These are phyloP conservation scores for Epinephelus coioides DNA, from an alignment of 2,797 vertebrate genomes.

Conservation along the genomic window DNA sequence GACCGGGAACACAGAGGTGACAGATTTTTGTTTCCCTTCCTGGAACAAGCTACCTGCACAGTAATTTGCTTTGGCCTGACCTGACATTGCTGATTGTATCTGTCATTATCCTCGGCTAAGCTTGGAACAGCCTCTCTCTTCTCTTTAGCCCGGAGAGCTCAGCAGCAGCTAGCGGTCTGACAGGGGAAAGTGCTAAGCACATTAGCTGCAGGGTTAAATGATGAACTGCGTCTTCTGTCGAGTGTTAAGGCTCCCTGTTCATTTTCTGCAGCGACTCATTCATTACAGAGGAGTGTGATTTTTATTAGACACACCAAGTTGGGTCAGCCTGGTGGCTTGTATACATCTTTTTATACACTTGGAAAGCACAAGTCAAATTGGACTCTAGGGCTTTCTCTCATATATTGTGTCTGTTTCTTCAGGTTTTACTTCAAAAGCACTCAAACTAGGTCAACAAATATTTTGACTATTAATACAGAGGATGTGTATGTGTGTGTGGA, in stretches of 20 bases:
- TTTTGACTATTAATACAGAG: conserved; percentile 1
- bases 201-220: conserved; percentile 40
- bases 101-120: conserved; percentile 64
- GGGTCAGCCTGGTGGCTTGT: neutral
- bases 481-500: conserved; percentile 28
- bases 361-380: neutral
- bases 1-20: conserved; percentile 26
- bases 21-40: neutral
- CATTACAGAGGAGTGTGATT: neutral
- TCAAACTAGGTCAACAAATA: neutral
- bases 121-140: conserved; percentile 58
- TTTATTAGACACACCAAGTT: neutral
- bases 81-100: conserved; percentile 55
- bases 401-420: neutral
- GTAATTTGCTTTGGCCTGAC: conserved; percentile 37
- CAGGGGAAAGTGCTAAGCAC: conserved; percentile 43
- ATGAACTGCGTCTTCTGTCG: conserved; percentile 34
- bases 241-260: conserved; percentile 4
- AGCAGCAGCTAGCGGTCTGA: conserved; percentile 32
- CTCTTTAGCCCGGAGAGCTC: conserved; percentile 38
- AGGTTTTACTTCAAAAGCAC: neutral
- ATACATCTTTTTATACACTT: neutral
- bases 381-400: neutral
- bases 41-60: conserved; percentile 25
- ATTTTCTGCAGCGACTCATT: conserved; percentile 7